Evolutionary conservation across 2,113 vertebrate genomes (phyloP).

Genomic region (Gopherus flavomarginatus): DNA sequence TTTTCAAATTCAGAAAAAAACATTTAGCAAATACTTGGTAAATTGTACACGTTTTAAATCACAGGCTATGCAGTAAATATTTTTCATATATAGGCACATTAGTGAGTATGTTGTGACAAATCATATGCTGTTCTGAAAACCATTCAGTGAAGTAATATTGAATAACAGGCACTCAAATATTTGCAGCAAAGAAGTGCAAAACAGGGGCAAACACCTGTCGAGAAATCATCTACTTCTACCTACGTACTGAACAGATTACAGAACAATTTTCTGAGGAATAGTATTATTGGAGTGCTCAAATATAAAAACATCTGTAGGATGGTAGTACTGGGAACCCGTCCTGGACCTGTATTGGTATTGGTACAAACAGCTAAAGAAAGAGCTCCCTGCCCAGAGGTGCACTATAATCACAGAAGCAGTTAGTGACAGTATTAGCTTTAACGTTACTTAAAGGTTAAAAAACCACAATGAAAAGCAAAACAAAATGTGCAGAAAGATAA

Average conservation of each 20-base stretch:
- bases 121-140: neutral
- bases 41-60: too few relatives aligned
- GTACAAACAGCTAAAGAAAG: neutral
- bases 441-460: conserved; percentile 30
- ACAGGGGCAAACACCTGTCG: conserved; percentile 39
- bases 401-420: conserved; percentile 62
- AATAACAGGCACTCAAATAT: conserved; percentile 3
- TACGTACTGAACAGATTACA: conserved; percentile 55
- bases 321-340: neutral
- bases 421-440: conserved; percentile 68
- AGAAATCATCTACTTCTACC: conserved; percentile 65
- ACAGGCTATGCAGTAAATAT: too few relatives aligned
- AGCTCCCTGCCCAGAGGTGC: conserved; percentile 16
- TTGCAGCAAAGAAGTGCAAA: conserved; percentile 45
- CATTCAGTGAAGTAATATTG: neutral
- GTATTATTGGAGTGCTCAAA: neutral
- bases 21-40: neutral
- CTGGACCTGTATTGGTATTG: neutral
- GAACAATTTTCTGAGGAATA: conserved; percentile 65
- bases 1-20: neutral
- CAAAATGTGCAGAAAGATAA: conserved; percentile 38
- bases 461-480: neutral
- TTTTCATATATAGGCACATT: too few relatives aligned
- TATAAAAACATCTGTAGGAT: neutral
- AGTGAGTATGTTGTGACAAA: neutral